Evolutionary conservation across 1,140 invertebrate genomes (phyloP), one percentile per base, ranked within the genome.

Genomic region (Ceratosolen solmsi): DNA sequence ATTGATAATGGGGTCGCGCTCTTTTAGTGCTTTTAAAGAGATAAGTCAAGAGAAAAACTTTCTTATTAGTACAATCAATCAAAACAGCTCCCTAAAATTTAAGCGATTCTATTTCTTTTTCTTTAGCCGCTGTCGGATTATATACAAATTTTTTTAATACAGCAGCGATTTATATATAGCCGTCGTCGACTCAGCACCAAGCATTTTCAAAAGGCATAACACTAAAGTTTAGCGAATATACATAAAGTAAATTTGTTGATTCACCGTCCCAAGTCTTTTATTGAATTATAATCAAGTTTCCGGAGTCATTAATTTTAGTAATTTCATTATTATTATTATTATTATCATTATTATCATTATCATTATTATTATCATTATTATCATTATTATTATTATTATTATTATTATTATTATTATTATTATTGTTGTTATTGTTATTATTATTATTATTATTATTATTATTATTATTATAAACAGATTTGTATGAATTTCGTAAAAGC

Each of bases 51-150:
- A 75, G 70, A 79, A 79, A 86, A 88, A 87, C 85, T 88, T 89
- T 88, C 86, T 87, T 88, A 89, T 88, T 88, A 88, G 86, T 84
- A 84, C 87, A 82, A 89, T 89, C 86, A 88, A 89, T 88, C 88
- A 89, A 88, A 86, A 86, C 79, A 82, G 60, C 8, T 46, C 17
- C 84, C 63, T 71, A 82, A 86, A 87, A 86, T 86, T 85, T 78
- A 88, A 86, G 83, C 84, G 84, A 87, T 88, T 88, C 86, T 83
- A 60, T 60, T 27, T 27, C 27, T 11, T 27, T 60, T 60, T 25
- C 13, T 60, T 1, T 11, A 60, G 25, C 2, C 4, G 0, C 25
- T 4, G n/a, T 9, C n/a, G 5, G 25, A 2, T 1, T 27, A 13
- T 27, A 4, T 25, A 4, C n/a, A 56, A 22, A n/a, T n/a, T n/a